A percentile compares a stretch with the other conserved stretches of the same genome.
phyloP scores from a whole-genome alignment of 2,113 vertebrate genomes.

The Alethe castanea region DNA sequence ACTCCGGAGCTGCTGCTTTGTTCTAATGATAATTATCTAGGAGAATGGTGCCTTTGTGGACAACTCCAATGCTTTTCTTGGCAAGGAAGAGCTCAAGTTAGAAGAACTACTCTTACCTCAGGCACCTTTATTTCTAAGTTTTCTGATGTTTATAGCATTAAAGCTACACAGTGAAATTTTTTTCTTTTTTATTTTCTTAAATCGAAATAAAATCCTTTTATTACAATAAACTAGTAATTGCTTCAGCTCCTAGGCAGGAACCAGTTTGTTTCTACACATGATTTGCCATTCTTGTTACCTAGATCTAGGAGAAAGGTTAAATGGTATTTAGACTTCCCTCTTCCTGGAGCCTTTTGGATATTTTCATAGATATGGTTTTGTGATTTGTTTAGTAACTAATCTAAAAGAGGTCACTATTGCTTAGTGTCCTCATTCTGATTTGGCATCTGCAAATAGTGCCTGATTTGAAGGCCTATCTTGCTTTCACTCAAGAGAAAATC shows the following conservation, averaged over 20 bases:
- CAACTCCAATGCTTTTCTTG: neutral
- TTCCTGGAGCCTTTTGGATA: neutral
- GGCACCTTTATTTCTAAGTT: neutral
- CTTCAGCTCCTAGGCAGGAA: neutral
- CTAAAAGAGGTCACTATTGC: neutral
- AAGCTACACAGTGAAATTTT: neutral
- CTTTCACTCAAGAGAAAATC: neutral
- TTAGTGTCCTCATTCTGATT: neutral
- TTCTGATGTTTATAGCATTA: neutral
- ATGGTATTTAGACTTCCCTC: neutral
- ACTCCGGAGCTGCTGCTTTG: neutral
- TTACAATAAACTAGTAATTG: neutral
- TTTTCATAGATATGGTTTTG: neutral
- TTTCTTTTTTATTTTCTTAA: neutral
- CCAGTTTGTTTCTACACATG: neutral
- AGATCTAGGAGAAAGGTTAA: neutral
- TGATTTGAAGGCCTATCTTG: neutral
- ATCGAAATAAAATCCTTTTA: neutral
- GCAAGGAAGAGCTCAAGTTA: neutral
- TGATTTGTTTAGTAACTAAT: neutral
- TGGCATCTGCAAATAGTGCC: neutral
- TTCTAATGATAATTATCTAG: neutral
- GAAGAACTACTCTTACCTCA: neutral
- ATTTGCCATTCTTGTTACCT: neutral
- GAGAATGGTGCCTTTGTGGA: neutral